Evolutionary conservation across 2,113 vertebrate species (phyloP).

Genomic region (Nibea albiflora): DNA sequence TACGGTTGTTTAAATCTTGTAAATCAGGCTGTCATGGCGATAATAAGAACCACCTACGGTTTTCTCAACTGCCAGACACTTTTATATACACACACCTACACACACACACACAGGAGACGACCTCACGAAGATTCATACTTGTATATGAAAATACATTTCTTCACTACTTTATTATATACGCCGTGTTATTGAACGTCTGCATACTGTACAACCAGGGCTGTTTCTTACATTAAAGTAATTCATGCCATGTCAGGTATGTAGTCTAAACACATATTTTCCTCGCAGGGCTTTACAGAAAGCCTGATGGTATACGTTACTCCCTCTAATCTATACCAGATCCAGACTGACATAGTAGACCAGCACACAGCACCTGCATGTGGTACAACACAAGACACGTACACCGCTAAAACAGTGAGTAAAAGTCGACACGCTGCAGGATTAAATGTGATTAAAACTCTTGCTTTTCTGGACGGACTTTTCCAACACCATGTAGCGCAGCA

Average conservation of each 20-base stretch:
- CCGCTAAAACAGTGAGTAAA: too few relatives aligned
- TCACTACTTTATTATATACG: neutral
- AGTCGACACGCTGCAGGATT: too few relatives aligned
- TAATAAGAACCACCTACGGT: slow-evolving; percentile 56
- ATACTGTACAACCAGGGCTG: too few relatives aligned
- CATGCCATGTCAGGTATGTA: neutral
- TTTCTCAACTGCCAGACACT: slow-evolving; percentile 21
- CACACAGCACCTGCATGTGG: neutral
- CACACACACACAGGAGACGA: slow-evolving; percentile 4
- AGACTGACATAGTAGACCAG: neutral
- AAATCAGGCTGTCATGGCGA: slow-evolving; percentile 46
- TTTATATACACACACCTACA: neutral
- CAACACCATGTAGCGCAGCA: neutral
- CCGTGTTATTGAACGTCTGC: too few relatives aligned
- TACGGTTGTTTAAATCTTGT: slow-evolving; percentile 59
- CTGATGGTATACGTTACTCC: too few relatives aligned
- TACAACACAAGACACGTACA: too few relatives aligned
- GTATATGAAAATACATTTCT: neutral
- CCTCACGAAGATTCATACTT: neutral
- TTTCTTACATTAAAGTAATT: neutral
- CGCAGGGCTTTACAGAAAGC: neutral
- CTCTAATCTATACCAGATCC: neutral
- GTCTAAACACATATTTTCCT: too few relatives aligned
- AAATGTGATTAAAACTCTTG: too few relatives aligned
- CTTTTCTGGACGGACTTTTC: too few relatives aligned